Conservation (phyloP, 2,888 invertebrate genomes). For the Herminia tarsipennalis region DNA sequence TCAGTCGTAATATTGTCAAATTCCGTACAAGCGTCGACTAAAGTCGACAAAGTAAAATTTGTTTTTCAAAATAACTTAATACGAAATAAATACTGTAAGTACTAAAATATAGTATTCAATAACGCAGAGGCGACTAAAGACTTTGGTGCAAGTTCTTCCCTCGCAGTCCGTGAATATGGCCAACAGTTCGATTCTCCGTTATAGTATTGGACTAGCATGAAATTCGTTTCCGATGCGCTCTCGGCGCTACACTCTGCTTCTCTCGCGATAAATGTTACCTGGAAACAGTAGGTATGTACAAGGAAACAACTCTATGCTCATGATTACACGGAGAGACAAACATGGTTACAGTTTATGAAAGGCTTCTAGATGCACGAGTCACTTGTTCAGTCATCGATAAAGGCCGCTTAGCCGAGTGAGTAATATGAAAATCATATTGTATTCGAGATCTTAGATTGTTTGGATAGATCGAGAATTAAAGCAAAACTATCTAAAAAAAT, state of each 20-base stretch:
- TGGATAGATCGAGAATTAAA: too few relatives aligned
- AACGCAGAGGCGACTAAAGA: conserved; percentile 61
- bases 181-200: conserved; percentile 79
- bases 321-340: too few relatives aligned
- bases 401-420: too few relatives aligned
- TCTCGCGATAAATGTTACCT: conserved; percentile 36
- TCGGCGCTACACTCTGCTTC: conserved; percentile 13
- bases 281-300: too few relatives aligned
- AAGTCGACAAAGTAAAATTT: conserved; percentile 47
- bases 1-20: conserved; percentile 68
- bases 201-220: conserved; percentile 82
- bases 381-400: too few relatives aligned
- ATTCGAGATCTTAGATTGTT: too few relatives aligned
- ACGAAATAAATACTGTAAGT: conserved; percentile 85
- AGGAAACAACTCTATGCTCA: conserved; percentile 6
- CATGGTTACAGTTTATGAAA: too few relatives aligned
- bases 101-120: conserved; percentile 64
- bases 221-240: conserved; percentile 71
- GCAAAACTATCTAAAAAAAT: too few relatives aligned
- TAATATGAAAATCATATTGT: too few relatives aligned
- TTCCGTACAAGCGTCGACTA: conserved; percentile 50
- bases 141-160: conserved; percentile 75
- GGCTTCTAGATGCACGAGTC: too few relatives aligned
- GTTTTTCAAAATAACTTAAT: conserved; percentile 64
- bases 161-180: conserved; percentile 73